Conservation (phyloP, 2,888 invertebrate species). For the Amaurobius ferox region DNA sequence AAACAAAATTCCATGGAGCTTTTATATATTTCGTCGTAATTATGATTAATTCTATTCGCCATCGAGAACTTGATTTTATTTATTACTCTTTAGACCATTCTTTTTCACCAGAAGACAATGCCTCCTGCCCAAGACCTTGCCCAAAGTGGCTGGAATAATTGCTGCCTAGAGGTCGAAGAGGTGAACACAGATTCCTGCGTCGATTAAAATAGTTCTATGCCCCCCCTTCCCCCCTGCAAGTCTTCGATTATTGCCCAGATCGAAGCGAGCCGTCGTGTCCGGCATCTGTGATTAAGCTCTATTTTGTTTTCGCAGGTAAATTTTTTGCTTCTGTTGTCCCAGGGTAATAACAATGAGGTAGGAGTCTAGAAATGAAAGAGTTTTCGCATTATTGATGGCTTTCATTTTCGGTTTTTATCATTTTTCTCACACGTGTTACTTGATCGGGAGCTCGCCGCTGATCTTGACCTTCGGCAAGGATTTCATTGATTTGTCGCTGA, state of each 20-base stretch:
- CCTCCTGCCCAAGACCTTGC: slow-evolving; percentile 33
- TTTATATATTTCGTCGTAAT: slow-evolving; percentile 39
- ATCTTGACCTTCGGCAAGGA: neutral
- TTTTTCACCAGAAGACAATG: slow-evolving; percentile 43
- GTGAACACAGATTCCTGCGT: slow-evolving; percentile 56
- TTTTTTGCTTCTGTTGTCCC: slow-evolving; percentile 22
- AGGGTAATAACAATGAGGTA: slow-evolving; percentile 17
- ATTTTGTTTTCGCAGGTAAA: slow-evolving; percentile 32
- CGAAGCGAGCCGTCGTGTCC: slow-evolving; percentile 36
- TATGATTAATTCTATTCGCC: slow-evolving; percentile 44
- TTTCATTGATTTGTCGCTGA: neutral
- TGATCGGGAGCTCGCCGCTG: slow-evolving; percentile 16
- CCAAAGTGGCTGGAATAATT: slow-evolving; percentile 31
- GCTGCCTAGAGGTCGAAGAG: slow-evolving; percentile 56
- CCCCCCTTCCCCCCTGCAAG: slow-evolving; percentile 3
- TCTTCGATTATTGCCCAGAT: slow-evolving; percentile 55
- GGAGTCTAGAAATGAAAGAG: slow-evolving; percentile 49
- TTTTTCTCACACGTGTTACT: slow-evolving; percentile 39
- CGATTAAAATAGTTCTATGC: slow-evolving; percentile 58
- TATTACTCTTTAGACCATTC: neutral
- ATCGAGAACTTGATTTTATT: neutral
- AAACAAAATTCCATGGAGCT: neutral
- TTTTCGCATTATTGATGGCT: slow-evolving; percentile 36
- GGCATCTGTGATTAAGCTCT: slow-evolving; percentile 46
- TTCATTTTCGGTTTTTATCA: slow-evolving; percentile 17